phyloP scores from a whole-genome alignment of 2,888 invertebrate genomes.

The Morpho helenor region DNA sequence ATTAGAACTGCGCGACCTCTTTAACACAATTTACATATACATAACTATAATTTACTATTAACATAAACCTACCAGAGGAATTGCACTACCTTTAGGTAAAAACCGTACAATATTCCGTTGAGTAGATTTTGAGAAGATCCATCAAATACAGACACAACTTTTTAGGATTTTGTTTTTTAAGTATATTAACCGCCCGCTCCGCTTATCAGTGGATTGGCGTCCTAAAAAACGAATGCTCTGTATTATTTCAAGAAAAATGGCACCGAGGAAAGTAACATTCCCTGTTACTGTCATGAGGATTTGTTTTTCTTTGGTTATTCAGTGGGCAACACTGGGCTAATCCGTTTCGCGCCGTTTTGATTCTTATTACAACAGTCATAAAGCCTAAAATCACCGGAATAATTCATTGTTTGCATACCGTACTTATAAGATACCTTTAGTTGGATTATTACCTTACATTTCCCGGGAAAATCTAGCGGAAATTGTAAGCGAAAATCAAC shows the following conservation, averaged over 20 bases:
- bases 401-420: slow-evolving; percentile 11
- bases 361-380: slow-evolving; percentile 10
- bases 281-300: slow-evolving; percentile 40
- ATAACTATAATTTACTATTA: too few species aligned
- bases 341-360: slow-evolving; percentile 10
- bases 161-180: background rate
- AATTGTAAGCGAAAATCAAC: slow-evolving; percentile 10
- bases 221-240: slow-evolving; percentile 33
- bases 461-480: slow-evolving; percentile 16
- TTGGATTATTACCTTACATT: slow-evolving; percentile 25
- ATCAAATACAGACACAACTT: background rate
- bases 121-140: too few species aligned
- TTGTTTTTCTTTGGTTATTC: slow-evolving; percentile 34
- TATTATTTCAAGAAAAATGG: slow-evolving; percentile 44
- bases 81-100: too few species aligned
- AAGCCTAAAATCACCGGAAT: slow-evolving; percentile 7
- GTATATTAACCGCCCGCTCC: slow-evolving; percentile 19
- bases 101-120: too few species aligned
- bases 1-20: too few species aligned
- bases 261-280: slow-evolving; percentile 41
- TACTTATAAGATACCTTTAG: slow-evolving; percentile 24
- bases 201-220: slow-evolving; percentile 14
- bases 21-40: too few species aligned
- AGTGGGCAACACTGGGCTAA: slow-evolving; percentile 19
- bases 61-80: too few species aligned